Conservation (phyloP, 2,797 vertebrate species). For the Lates japonicus region DNA sequence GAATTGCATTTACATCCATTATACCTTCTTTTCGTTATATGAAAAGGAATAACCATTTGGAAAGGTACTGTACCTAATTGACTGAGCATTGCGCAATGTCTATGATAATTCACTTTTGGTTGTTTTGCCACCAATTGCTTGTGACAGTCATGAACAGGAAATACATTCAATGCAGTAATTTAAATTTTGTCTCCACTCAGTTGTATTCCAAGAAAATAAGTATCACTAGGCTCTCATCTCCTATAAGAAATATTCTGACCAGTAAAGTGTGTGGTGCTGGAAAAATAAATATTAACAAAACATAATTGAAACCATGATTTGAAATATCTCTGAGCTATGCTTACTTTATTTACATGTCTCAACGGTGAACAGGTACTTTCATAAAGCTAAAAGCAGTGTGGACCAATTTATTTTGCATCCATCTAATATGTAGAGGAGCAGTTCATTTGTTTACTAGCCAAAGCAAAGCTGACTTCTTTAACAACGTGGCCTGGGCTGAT, state of each 20-base stretch:
- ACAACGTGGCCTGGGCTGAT: conserved; percentile 52
- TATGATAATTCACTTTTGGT: conserved; percentile 6
- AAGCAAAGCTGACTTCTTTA: conserved; percentile 65
- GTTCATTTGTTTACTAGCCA: conserved; percentile 46
- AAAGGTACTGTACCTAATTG: not conserved
- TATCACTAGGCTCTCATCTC: not conserved
- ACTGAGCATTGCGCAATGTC: not conserved
- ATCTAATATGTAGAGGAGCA: conserved; percentile 35
- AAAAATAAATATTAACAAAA: conserved; percentile 21
- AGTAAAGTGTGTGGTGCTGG: not conserved
- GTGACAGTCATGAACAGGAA: not conserved
- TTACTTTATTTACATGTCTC: conserved; percentile 23
- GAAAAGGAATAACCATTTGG: not conserved
- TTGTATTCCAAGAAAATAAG: conserved; percentile 3
- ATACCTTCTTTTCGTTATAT: not conserved
- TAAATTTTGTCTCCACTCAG: not conserved
- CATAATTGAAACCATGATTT: conserved; percentile 22
- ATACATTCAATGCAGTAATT: not conserved
- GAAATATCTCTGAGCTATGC: not conserved
- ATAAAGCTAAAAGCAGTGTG: conserved; percentile 20
- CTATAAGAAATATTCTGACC: not conserved
- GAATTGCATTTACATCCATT: no score
- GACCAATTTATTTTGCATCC: conserved; percentile 48
- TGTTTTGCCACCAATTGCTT: conserved; percentile 9
- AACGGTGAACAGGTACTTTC: not conserved